phyloP scores from a whole-genome alignment of 2,113 vertebrate species.

The Furnarius figulus region DNA sequence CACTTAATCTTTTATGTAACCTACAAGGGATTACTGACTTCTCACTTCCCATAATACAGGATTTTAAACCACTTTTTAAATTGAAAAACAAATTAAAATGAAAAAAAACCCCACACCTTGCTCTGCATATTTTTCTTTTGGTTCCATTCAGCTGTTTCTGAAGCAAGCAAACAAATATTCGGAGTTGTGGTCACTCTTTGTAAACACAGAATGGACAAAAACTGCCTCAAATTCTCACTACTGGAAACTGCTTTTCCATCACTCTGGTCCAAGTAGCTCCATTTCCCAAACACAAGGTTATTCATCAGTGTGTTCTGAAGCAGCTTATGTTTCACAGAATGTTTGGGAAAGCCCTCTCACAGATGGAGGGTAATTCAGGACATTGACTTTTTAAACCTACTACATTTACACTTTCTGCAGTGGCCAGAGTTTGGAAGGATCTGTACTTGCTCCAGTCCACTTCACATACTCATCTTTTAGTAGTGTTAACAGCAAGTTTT shows the following conservation, averaged over 20 bases:
- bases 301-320: not conserved
- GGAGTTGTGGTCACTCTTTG: not conserved
- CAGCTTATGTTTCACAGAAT: not conserved
- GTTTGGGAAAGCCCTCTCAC: not conserved
- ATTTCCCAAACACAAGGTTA: not conserved
- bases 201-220: not conserved
- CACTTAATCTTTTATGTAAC: slow-evolving; percentile 58
- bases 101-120: accelerated
- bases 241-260: not conserved
- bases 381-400: not conserved
- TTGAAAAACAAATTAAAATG: not conserved
- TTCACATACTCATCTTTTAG: not conserved
- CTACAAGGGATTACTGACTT: not conserved
- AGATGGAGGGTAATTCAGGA: not conserved
- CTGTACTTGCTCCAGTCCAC: not conserved
- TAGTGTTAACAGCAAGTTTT: not conserved
- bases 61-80: not conserved
- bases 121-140: not conserved
- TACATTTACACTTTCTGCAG: not conserved
- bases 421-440: not conserved
- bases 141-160: not conserved
- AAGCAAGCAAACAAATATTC: not conserved
- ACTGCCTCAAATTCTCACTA: not conserved
- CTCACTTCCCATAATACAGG: not conserved
- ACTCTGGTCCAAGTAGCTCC: not conserved